These are phyloP conservation scores for Ruditapes philippinarum DNA, from an alignment of 1,140 invertebrate species.

Conservation along the genomic window DNA sequence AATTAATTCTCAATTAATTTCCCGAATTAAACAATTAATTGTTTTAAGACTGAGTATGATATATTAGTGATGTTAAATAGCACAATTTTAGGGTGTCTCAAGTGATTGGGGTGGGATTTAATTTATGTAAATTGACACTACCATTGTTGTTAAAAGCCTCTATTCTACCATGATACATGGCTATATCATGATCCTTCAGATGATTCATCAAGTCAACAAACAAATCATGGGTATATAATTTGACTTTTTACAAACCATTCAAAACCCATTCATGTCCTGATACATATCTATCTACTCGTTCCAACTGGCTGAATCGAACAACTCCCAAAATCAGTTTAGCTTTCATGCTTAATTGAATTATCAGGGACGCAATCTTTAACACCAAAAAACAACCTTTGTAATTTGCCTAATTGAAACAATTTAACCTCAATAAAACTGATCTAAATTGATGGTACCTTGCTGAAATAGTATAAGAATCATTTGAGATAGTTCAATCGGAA, in stretches of 20 bases:
- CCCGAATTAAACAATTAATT: no score
- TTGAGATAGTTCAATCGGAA: no score
- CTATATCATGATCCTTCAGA: not conserved
- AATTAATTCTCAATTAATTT: no score
- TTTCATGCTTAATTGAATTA: constrained; percentile 41
- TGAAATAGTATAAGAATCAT: no score
- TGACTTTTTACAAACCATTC: not conserved
- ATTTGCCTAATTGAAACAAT: constrained; percentile 28
- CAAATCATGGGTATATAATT: constrained; percentile 34
- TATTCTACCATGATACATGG: not conserved
- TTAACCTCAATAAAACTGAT: not conserved
- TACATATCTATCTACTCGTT: constrained; percentile 22
- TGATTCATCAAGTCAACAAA: constrained; percentile 31
- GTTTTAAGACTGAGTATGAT: no score
- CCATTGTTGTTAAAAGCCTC: not conserved
- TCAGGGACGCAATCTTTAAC: not conserved
- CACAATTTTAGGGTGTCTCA: no score
- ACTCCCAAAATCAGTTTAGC: constrained; percentile 2
- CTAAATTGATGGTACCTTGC: no score
- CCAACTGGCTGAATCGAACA: constrained; percentile 6
- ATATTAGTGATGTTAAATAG: no score
- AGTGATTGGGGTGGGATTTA: no score
- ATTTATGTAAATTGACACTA: no score
- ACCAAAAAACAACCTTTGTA: not conserved
- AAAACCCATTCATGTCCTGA: constrained; percentile 6